Base-by-base conservation (phyloP, 2,113 vertebrate genomes). In the Coracopsis vasa region DNA sequence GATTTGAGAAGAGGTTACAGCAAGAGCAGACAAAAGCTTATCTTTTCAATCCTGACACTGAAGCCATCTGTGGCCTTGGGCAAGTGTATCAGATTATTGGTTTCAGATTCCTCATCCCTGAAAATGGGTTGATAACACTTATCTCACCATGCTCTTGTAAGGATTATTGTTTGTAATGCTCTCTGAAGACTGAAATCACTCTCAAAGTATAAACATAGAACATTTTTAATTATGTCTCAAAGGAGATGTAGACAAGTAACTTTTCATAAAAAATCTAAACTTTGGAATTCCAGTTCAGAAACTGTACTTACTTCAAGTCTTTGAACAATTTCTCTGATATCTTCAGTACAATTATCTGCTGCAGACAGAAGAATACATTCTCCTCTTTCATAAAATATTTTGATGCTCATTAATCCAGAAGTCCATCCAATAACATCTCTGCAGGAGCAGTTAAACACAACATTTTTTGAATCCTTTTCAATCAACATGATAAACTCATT, bases 361-460 rank as follows among this genome's bases (percentile, higher is more conserved):
- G 98, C 98, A 16, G 99, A 99, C 88, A 99, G 96, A 95, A 99
- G 98, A 92, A 99, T 95, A 70, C 99, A 99, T 97, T 99, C 99
- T 62, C 99, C 99, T 50, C 99, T 98, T 97, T 99, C 99, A 10
- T 99, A 99, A 97, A 99, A 99, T 90, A 99, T 97, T 97, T 99
- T 99, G 89, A 99, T 98, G 88, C 98, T 99, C 98, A 98, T 98
- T 96, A 99, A 96, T 84, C 99, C 99, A 71, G 99, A 99, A 1
- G 99, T 99, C 99, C 99, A 99, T 54, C 99, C 99, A 60, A 99
- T 99, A 83, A 99, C 99, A 61, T 99, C 99, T 78, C 99, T 98
- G 96, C 99, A 99, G 86, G 99, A 99, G 94, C 99, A 99, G 98
- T 99, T 99, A 93, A 99, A 99, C 16, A 99, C 98, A 53, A 99